A percentile compares a stretch with the other conserved stretches of the same genome.
Evolutionary conservation across 2,888 invertebrate species (phyloP).

Genomic region (Acronicta alni): DNA sequence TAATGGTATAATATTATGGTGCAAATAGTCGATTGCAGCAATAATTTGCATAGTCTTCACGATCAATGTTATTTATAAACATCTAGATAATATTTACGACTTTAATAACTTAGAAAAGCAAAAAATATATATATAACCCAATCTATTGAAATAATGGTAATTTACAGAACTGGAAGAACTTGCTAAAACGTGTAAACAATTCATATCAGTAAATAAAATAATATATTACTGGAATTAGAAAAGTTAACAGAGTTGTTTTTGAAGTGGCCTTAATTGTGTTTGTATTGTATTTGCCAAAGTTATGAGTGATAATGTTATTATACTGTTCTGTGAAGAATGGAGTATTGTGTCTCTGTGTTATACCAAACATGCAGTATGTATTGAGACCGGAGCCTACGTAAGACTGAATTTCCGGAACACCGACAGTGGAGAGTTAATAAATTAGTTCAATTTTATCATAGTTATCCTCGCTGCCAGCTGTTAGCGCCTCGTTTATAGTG

Average conservation of each 20-base stretch:
- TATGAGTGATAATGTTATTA: constrained; percentile 53
- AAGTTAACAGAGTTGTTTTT: constrained; percentile 20
- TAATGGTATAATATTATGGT: constrained; percentile 25
- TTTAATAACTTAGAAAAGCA: constrained; percentile 13
- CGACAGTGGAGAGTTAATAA: constrained; percentile 49
- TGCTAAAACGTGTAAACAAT: constrained; percentile 18
- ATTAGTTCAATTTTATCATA: constrained; percentile 62
- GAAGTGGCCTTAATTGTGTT: constrained; percentile 36
- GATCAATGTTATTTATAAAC: constrained; percentile 23
- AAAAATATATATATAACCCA: constrained; percentile 9
- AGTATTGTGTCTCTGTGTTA: constrained; percentile 31
- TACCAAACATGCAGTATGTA: constrained; percentile 41
- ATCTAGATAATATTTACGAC: constrained; percentile 19
- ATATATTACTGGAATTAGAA: constrained; percentile 16
- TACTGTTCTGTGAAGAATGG: constrained; percentile 42
- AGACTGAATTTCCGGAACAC: constrained; percentile 62
- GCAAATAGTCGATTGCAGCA: constrained; percentile 39
- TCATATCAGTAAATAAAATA: constrained; percentile 34
- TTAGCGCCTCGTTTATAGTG: constrained; percentile 46
- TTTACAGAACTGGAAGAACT: constrained; percentile 10
- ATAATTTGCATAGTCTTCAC: constrained; percentile 29
- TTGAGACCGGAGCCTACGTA: constrained; percentile 46
- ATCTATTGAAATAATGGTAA: constrained; percentile 6
- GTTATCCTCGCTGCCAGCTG: constrained; percentile 45
- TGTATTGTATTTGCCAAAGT: constrained; percentile 59